Evolutionary conservation across 2,797 vertebrate species (phyloP).

Genomic region (Pantherophis alleghaniensis): DNA sequence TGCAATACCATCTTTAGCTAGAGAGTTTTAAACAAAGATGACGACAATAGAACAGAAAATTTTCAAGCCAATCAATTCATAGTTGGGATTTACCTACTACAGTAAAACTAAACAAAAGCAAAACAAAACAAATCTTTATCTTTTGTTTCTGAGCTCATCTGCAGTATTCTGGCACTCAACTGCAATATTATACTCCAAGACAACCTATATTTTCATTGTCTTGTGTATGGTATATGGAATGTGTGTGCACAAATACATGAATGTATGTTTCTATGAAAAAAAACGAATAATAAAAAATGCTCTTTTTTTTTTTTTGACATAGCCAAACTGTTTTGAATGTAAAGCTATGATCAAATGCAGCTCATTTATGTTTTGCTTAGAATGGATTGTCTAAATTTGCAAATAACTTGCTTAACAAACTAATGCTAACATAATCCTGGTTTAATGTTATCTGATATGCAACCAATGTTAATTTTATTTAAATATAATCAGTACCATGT

Average conservation of each 20-base stretch:
- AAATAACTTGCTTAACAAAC: not conserved
- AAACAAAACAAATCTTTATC: not conserved
- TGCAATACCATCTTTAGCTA: slow-evolving; percentile 75
- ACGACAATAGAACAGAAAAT: not conserved
- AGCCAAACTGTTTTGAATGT: not conserved
- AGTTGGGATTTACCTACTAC: not conserved
- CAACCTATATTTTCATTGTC: slow-evolving; percentile 1
- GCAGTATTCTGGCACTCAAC: not conserved
- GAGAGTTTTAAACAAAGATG: slow-evolving; percentile 4
- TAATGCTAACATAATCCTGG: not conserved
- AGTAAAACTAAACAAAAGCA: not conserved
- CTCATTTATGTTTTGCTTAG: not conserved
- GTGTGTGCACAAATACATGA: not conserved
- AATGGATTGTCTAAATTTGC: not conserved
- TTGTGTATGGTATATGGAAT: not conserved
- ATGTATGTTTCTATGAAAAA: not conserved
- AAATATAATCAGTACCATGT: not conserved
- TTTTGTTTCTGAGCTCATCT: not conserved
- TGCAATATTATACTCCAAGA: not conserved
- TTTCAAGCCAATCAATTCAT: not conserved
- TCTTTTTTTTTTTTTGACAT: not conserved
- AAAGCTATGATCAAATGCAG: not conserved
- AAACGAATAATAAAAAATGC: not conserved
- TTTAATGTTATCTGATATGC: not conserved
- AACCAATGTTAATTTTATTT: not conserved